Conservation (phyloP, 2,888 invertebrate genomes). For the Gymnoscelis rufifasciata region DNA sequence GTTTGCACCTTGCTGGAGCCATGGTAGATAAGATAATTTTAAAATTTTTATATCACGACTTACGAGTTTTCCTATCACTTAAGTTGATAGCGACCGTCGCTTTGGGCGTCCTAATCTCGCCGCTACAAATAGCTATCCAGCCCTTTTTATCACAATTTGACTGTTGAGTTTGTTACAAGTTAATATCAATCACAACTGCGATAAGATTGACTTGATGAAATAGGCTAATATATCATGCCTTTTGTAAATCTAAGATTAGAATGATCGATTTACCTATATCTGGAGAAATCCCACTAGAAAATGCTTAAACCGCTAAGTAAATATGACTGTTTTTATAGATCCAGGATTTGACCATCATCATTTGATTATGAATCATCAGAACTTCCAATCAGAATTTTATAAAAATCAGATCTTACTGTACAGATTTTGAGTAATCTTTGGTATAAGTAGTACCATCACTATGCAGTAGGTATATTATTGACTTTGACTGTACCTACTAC, state of each 20-base stretch:
- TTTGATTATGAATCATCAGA: too few relatives aligned
- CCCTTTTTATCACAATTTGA: slow-evolving; percentile 39
- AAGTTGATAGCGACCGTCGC: slow-evolving; percentile 48
- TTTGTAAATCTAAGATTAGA: background rate
- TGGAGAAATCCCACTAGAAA: background rate
- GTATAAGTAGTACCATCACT: too few relatives aligned
- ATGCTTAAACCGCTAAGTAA: background rate
- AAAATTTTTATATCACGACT: slow-evolving; percentile 55
- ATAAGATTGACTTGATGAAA: background rate
- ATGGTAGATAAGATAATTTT: slow-evolving; percentile 63
- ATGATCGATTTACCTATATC: background rate
- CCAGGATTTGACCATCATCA: too few relatives aligned
- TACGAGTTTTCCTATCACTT: slow-evolving; percentile 43
- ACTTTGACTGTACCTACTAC: background rate
- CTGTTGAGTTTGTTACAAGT: slow-evolving; percentile 37
- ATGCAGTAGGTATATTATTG: background rate
- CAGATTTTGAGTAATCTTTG: too few relatives aligned
- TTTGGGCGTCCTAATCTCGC: slow-evolving; percentile 47
- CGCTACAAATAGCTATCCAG: slow-evolving; percentile 42
- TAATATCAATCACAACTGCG: slow-evolving; percentile 52
- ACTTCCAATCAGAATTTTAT: too few relatives aligned
- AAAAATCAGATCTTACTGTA: too few relatives aligned
- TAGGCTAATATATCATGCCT: background rate
- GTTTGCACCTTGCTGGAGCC: slow-evolving; percentile 55
- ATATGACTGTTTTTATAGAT: too few relatives aligned